Base-by-base conservation (phyloP, 2,797 vertebrate genomes). In the Sebastiscus tertius region DNA sequence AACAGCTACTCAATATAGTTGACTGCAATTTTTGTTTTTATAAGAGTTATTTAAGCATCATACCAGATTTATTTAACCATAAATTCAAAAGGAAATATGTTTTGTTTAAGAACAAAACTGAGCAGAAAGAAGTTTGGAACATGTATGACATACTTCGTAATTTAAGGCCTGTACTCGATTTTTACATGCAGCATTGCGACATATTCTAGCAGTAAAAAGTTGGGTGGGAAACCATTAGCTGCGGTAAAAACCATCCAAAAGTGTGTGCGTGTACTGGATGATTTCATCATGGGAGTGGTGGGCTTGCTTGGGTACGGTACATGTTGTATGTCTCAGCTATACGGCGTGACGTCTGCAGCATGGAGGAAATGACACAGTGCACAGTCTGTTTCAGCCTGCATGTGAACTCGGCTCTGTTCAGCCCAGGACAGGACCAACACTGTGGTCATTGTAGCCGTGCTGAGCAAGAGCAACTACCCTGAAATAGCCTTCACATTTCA, bases 311-410 rank as follows among this genome's bases (percentile, higher is more conserved):
- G 39, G 66, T 58, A 18, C 29, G 65, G 65, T 52, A 58, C 63
- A 72, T 72, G 80, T 34, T 71, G 31, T 49, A 67, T 77, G 62
- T 75, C 56, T 77, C 26, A 71, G 70, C 56, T 54, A 16, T 26
- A 29, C 58, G 66, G 82, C 54, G 77, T 88, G 85, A 87, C 66
- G 67, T 85, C 31, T 73, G 58, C 61, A 79, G 75, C 65, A 9
- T 7, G 81, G 78, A 87, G 78, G 83, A 84, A 85, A 70, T 89
- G 87, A 89, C 86, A 95, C 94, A 96, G 88, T 85, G 89, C 85
- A 12, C 80, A 75, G 89, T 93, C 92, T 96, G 94, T 96, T 91
- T 77, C 46, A 81, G 87, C 27, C 72, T 77, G 46, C 46, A 49
- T 49, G 73, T 87, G 86, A 91, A 72, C 77, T 82, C 79, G 59